Conservation (phyloP, 2,888 invertebrate genomes). For the Acleris sparsana region DNA sequence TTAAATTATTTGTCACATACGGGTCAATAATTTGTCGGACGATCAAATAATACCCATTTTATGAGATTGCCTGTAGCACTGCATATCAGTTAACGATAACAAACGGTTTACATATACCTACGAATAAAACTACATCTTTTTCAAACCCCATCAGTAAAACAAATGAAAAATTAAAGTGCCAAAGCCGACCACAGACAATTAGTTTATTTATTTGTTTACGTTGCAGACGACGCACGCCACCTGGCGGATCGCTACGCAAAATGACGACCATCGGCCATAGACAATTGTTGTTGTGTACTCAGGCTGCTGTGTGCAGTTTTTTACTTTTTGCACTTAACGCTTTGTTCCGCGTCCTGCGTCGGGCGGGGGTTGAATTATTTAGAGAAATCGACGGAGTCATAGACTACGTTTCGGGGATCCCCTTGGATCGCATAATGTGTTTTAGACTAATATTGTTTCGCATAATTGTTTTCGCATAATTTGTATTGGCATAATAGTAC, state of each 20-base stretch:
- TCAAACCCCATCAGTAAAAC: not conserved
- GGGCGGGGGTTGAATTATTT: conserved; percentile 52
- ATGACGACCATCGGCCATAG: conserved; percentile 67
- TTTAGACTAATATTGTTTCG: too few relatives aligned
- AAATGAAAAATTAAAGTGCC: conserved; percentile 24
- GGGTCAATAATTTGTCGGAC: too few relatives aligned
- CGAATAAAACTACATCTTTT: not conserved
- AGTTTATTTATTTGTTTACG: conserved; percentile 62
- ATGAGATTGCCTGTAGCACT: too few relatives aligned
- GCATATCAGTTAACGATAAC: too few relatives aligned
- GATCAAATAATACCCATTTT: too few relatives aligned
- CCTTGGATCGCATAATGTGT: too few relatives aligned
- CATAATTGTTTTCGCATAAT: too few relatives aligned
- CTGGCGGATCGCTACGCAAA: conserved; percentile 74
- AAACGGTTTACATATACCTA: not conserved
- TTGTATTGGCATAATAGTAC: too few relatives aligned
- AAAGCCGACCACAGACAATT: conserved; percentile 30
- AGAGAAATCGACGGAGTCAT: conserved; percentile 43
- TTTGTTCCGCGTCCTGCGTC: conserved; percentile 37
- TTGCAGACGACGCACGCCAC: conserved; percentile 70
- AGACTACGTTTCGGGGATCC: not conserved
- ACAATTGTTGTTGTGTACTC: conserved; percentile 77
- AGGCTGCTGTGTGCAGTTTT: conserved; percentile 46
- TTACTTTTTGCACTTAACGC: conserved; percentile 52
- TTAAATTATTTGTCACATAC: too few relatives aligned